These are phyloP conservation scores for Capromys pilorides DNA, from an alignment of 2,797 vertebrate species.

Conservation along the genomic window DNA sequence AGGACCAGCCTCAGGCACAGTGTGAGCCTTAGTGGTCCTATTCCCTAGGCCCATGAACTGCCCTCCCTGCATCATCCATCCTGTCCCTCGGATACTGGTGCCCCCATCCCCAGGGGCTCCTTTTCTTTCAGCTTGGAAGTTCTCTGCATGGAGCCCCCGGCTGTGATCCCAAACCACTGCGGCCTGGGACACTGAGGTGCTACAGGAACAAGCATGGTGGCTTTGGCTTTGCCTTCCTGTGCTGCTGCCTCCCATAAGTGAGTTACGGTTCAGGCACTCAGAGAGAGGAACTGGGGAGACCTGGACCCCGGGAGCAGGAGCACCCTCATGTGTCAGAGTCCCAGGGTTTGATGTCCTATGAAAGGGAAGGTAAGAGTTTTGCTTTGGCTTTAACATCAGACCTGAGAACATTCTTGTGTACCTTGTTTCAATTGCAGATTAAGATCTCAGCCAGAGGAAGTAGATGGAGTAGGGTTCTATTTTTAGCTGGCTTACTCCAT, in stretches of 20 bases:
- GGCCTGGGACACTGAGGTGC: neutral
- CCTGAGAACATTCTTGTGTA: neutral
- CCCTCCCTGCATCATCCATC: neutral
- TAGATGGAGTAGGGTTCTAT: neutral
- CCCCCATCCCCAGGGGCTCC: rapidly evolving
- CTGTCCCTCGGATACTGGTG: neutral
- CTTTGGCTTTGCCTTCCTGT: neutral
- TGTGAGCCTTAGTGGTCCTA: rapidly evolving
- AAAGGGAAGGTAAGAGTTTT: neutral
- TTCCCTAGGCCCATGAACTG: no score
- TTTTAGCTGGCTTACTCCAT: neutral
- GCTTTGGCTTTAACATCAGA: neutral
- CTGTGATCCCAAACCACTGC: neutral
- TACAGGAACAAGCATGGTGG: neutral
- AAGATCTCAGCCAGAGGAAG: neutral
- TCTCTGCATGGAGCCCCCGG: neutral
- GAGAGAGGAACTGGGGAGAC: neutral
- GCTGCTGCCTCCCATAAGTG: neutral
- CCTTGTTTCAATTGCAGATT: neutral
- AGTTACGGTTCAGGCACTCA: neutral
- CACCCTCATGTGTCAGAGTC: neutral
- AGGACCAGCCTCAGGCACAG: rapidly evolving
- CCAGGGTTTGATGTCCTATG: neutral
- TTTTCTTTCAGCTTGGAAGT: rapidly evolving
- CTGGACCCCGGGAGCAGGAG: neutral